These are phyloP conservation scores for Eublepharis macularius DNA, from an alignment of 2,113 vertebrate genomes.

Conservation along the genomic window DNA sequence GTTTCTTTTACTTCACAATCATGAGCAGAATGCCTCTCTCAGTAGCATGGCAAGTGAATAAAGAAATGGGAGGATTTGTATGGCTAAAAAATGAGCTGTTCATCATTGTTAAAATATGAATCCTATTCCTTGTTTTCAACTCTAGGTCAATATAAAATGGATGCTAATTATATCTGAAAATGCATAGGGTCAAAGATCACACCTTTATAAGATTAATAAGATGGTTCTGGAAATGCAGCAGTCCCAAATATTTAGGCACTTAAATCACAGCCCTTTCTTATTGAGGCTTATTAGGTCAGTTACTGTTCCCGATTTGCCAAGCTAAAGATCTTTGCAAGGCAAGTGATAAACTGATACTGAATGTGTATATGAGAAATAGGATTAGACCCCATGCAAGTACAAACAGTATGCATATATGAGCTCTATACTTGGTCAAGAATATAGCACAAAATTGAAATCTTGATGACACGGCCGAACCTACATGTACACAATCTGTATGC, in stretches of 20 bases:
- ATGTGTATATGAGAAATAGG: no score
- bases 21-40: background rate
- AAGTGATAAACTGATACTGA: no score
- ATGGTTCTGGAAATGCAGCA: accelerated
- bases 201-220: background rate
- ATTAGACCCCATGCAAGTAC: no score
- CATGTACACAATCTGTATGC: no score
- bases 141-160: background rate
- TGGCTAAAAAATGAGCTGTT: background rate
- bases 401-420: no score
- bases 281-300: no score
- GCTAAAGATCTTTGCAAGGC: no score
- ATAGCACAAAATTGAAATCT: no score
- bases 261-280: background rate
- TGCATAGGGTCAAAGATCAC: background rate
- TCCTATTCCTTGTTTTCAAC: background rate
- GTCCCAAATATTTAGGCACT: background rate
- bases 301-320: no score
- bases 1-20: background rate
- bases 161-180: background rate
- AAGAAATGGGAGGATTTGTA: background rate
- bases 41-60: background rate
- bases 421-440: no score
- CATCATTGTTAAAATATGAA: background rate
- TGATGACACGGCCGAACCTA: no score